These are phyloP conservation scores for Echiichthys vipera DNA, from an alignment of 2,797 vertebrate species.

Conservation along the genomic window DNA sequence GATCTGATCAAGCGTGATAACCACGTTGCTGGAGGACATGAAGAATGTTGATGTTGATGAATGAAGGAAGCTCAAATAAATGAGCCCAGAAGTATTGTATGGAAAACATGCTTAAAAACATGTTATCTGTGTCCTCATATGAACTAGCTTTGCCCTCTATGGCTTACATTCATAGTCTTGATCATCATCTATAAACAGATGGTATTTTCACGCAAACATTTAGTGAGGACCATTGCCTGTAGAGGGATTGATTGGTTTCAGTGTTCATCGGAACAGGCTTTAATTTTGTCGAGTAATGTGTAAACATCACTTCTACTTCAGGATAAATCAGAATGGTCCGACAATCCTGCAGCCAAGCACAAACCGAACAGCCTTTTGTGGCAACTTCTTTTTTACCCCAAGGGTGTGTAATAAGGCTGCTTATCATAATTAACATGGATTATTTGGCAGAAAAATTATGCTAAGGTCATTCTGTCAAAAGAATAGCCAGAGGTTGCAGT, in stretches of 20 bases:
- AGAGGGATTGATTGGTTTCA: slow-evolving; percentile 1
- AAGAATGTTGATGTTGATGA: slow-evolving; percentile 24
- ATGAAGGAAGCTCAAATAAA: slow-evolving; percentile 45
- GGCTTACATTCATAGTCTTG: background rate
- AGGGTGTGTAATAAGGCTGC: slow-evolving; percentile 22
- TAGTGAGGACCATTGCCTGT: background rate
- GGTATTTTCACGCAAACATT: slow-evolving; percentile 18
- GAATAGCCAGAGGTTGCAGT: slow-evolving; percentile 17
- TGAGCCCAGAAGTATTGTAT: slow-evolving; percentile 20
- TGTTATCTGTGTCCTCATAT: slow-evolving; percentile 17
- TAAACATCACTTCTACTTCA: slow-evolving; percentile 15
- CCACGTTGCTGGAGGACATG: slow-evolving; percentile 34
- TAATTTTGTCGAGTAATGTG: slow-evolving; percentile 26
- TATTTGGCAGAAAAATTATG: slow-evolving; percentile 33
- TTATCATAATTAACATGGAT: slow-evolving; percentile 37
- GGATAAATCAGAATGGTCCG: slow-evolving; percentile 4
- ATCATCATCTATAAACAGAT: slow-evolving; percentile 22
- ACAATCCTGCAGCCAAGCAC: slow-evolving; percentile 14
- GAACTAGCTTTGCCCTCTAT: slow-evolving; percentile 20
- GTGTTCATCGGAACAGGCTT: background rate
- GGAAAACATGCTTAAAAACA: slow-evolving; percentile 24
- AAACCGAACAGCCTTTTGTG: slow-evolving; percentile 13
- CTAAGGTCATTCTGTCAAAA: slow-evolving; percentile 21
- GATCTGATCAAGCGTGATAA: slow-evolving; percentile 61
- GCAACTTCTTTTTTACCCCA: background rate